Evolutionary conservation across 2,888 invertebrate genomes (phyloP), one percentile per base, ranked within the genome.

Genomic region (Ormyrus pomaceus): DNA sequence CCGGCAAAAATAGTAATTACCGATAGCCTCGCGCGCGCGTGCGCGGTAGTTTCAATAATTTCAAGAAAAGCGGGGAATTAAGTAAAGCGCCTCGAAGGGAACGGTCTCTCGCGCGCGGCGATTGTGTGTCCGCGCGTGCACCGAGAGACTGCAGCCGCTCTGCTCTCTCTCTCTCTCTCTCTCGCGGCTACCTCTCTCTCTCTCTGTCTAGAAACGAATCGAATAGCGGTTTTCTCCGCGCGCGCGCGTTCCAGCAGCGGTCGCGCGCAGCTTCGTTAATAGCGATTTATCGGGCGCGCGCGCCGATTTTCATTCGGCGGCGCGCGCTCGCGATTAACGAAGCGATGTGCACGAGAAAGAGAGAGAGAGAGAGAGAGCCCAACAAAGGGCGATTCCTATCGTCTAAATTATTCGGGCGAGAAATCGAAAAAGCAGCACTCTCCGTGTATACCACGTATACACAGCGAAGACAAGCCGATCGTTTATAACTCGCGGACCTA

Each of bases 341-440:
- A 78, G 56, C 74, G 34, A 70, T 61, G 66, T 61, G 66, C 59
- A 65, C 71, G 73, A 68, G 34, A 58, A 34, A 55, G 46, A 69
- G 50, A 70, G 48, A 59, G 45, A 62, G 11, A 70, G 8, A 55
- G 55, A 51, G 58, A 45, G 9, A 45, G 71, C n/a, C 13, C 56
- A 77, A 78, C 74, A 78, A 78, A 73, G 74, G 71, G 55, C 79
- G 83, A 83, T 83, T 77, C 55, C 73, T 83, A 82, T 82, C 82
- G 78, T 66, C 79, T 79, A 77, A 82, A 83, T 83, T 82, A 82
- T 83, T 83, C 77, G 56, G 77, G 68, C 75, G 80, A 71, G 80
- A 72, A 80, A 76, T 76, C 71, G 75, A 61, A 72, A 68, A 61
- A 71, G n/a, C 19, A 51, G 51, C 34, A 34, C 19, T 65, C 4